Percentiles rank a stretch among this genome's conserved stretches.
Conservation (phyloP, 2,113 vertebrate genomes). For the Nicator chloris region DNA sequence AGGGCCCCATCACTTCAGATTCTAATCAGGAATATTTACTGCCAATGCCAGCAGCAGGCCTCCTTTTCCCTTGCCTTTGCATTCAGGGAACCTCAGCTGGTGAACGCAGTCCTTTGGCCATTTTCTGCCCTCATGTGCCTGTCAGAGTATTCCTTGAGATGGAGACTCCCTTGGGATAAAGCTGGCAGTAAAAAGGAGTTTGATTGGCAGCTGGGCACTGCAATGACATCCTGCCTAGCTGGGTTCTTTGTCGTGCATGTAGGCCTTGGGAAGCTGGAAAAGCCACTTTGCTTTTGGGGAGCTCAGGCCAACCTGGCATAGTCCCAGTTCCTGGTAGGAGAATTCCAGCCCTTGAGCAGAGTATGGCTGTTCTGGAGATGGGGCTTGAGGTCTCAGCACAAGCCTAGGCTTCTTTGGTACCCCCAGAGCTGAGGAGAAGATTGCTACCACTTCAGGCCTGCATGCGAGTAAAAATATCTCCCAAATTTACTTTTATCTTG, state of each 20-base stretch:
- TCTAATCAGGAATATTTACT: background rate
- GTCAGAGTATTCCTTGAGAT: background rate
- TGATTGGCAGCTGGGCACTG: background rate
- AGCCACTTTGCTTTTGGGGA: background rate
- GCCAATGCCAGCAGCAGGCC: background rate
- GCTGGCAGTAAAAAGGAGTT: background rate
- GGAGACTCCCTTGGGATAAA: background rate
- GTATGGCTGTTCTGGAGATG: background rate
- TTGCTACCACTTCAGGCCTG: background rate
- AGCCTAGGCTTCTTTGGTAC: background rate
- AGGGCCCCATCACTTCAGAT: background rate
- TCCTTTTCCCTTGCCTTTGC: background rate
- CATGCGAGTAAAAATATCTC: background rate
- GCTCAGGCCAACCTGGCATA: background rate
- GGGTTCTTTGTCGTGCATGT: background rate
- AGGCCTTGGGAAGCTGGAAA: background rate
- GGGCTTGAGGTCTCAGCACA: background rate
- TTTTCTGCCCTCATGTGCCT: background rate
- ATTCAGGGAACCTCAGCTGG: background rate
- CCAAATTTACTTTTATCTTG: background rate
- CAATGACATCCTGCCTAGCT: fast-evolving
- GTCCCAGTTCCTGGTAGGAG: background rate
- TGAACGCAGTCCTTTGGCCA: background rate
- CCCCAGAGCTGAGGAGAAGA: background rate
- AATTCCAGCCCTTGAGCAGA: background rate